Base-by-base conservation (phyloP, 2,797 vertebrate species). In the Myotis pilosus region DNA sequence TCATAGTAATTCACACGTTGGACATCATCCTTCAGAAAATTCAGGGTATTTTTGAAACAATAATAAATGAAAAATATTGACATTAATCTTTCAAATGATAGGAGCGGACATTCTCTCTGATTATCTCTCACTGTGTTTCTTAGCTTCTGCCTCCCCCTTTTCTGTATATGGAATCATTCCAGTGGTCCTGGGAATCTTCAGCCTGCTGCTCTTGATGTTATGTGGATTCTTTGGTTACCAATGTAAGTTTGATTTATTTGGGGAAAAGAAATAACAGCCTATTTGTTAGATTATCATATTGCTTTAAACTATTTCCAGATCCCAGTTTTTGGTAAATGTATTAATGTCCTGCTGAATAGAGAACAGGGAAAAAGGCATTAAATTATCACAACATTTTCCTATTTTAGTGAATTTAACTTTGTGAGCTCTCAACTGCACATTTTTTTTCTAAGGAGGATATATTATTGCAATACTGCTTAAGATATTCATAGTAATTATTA, bases 171-270 rank as follows among this genome's bases (percentile, higher is more conserved):
- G 62, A 69, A 36, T 76, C 38, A 13, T n/a, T 55, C 20, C 79
- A 60, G 68, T 92, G 72, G 28, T 78, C 33, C 60, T 94, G 51
- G 89, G 96, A 19, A 5, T 95, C 47, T 13, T 78, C 68, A 92
- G 60, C 49, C 68, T 96, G 82, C 72, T 92, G 28, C 75, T 96
- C 23, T 60, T 93, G 62, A 9, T 41, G 11, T 41, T 89, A n/a
- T 72, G 92, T 60, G 89, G 64, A 55, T 90, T 92, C 60, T 88
- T 97, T 71, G 74, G 33, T 62, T 76, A 84, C 57, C 87, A 78
- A 19, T 86, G 95, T 96, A 95, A 95, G 92, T 95, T 23, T 36
- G 4, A 15, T 44, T 66, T 36, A 38, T 76, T 9, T n/a, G 13
- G 5, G 16, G 25, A 38, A 57, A 57, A 57, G 3, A 72, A 78